phyloP scores from a whole-genome alignment of 2,797 vertebrate genomes.

The Chiloscyllium punctatum region DNA sequence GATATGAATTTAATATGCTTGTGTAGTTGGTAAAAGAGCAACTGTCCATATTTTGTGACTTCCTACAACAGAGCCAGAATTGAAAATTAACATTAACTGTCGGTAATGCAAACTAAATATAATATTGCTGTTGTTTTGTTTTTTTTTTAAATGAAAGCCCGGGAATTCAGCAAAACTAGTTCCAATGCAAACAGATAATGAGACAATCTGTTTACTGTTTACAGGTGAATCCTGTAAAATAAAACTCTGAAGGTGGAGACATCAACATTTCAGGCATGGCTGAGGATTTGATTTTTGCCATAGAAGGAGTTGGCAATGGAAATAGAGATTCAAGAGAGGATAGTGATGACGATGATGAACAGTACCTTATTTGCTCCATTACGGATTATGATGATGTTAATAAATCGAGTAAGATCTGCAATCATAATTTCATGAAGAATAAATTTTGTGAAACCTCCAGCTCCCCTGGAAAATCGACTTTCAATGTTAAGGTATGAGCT shows the following conservation, averaged over 20 bases:
- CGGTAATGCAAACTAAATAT: neutral
- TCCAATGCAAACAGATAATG: neutral
- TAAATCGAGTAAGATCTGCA: slow-evolving; percentile 60
- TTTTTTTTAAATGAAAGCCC: neutral
- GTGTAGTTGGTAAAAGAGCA: neutral
- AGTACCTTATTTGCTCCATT: slow-evolving; percentile 76
- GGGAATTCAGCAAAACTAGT: neutral
- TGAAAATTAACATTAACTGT: neutral
- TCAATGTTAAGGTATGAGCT: slow-evolving; percentile 71
- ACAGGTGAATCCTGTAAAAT: slow-evolving; percentile 1
- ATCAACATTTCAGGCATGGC: slow-evolving; percentile 60
- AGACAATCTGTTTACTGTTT: slow-evolving; percentile 45
- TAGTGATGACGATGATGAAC: slow-evolving; percentile 70
- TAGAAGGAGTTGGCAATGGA: slow-evolving; percentile 78
- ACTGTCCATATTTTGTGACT: neutral
- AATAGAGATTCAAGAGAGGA: slow-evolving; percentile 51
- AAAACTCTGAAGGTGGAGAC: slow-evolving; percentile 38
- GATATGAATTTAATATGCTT: neutral
- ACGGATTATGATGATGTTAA: slow-evolving; percentile 67
- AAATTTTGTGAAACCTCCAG: slow-evolving; percentile 57
- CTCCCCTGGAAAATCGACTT: slow-evolving; percentile 69
- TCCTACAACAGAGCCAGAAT: neutral
- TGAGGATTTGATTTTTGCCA: slow-evolving; percentile 84
- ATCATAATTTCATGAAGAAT: slow-evolving; percentile 56
- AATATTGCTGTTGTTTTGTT: neutral